phyloP scores from a whole-genome alignment of 1,140 invertebrate species.

The Atta texana region DNA sequence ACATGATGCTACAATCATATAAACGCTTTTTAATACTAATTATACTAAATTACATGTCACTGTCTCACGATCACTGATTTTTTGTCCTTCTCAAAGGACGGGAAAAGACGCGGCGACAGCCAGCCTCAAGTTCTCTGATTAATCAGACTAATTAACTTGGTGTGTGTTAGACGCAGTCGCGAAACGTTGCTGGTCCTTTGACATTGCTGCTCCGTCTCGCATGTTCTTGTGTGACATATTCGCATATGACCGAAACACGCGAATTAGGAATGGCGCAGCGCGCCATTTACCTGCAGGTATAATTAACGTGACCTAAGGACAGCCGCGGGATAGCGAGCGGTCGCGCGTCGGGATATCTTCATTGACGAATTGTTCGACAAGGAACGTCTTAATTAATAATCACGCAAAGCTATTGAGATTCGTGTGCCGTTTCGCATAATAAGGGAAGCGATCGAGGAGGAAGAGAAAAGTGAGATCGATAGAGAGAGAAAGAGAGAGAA shows the following conservation, averaged over 20 bases:
- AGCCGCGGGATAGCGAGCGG: constrained; percentile 2
- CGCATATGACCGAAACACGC: constrained; percentile 14
- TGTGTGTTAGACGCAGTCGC: not conserved
- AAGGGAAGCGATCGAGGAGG: constrained; percentile 60
- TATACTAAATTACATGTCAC: constrained; percentile 30
- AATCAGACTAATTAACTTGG: constrained; percentile 52
- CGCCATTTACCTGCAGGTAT: constrained; percentile 62
- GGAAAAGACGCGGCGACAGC: not conserved
- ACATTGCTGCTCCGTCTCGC: not conserved
- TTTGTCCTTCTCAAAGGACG: constrained; percentile 13
- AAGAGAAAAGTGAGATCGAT: constrained; percentile 21
- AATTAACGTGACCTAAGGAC: constrained; percentile 64
- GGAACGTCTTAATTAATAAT: constrained; percentile 75
- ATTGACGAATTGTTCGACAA: constrained; percentile 58
- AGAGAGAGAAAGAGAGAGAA: not conserved
- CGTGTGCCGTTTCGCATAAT: constrained; percentile 74
- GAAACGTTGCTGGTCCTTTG: constrained; percentile 14
- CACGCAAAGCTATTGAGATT: constrained; percentile 75
- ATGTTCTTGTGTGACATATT: not conserved
- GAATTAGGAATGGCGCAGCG: constrained; percentile 47
- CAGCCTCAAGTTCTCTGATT: constrained; percentile 31
- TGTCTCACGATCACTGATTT: not conserved
- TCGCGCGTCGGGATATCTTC: constrained; percentile 49
- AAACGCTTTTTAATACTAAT: constrained; percentile 50
- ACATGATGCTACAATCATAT: constrained; percentile 1